phyloP scores from a whole-genome alignment of 2,888 invertebrate species.

The Pachydiplax longipennis region DNA sequence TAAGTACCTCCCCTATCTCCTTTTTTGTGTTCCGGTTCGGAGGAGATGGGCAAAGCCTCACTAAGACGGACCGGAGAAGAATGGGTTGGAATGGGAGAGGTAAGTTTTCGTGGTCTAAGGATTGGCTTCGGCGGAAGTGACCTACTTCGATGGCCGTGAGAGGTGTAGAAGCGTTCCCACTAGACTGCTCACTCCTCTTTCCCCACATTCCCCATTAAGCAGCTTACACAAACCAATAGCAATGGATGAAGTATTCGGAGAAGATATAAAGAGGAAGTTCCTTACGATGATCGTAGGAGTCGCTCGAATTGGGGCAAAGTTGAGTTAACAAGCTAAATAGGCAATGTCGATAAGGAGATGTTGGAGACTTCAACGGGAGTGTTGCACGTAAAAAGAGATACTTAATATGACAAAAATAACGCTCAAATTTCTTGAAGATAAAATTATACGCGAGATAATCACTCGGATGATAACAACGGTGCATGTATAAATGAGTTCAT shows the following conservation, averaged over 20 bases:
- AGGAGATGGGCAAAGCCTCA: not conserved
- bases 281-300: too few relatives aligned
- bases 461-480: too few relatives aligned
- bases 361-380: not conserved
- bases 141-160: slow-evolving; percentile 12
- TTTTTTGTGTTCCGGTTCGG: not conserved
- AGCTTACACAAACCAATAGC: not conserved
- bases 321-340: too few relatives aligned
- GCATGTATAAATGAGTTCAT: too few relatives aligned
- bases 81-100: not conserved
- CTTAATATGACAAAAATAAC: too few relatives aligned
- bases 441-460: too few relatives aligned
- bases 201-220: not conserved
- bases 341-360: not conserved
- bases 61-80: not conserved
- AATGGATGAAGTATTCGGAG: not conserved
- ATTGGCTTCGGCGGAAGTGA: slow-evolving; percentile 30
- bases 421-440: too few relatives aligned
- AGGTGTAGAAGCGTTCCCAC: not conserved
- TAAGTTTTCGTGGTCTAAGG: not conserved
- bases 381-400: not conserved
- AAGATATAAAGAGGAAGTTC: not conserved
- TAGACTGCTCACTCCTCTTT: not conserved
- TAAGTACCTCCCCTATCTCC: not conserved
- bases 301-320: too few relatives aligned